Percentiles rank a stretch among this genome's conserved stretches.
Conservation (phyloP, 2,113 vertebrate species). For the Variabilichromis moorii region DNA sequence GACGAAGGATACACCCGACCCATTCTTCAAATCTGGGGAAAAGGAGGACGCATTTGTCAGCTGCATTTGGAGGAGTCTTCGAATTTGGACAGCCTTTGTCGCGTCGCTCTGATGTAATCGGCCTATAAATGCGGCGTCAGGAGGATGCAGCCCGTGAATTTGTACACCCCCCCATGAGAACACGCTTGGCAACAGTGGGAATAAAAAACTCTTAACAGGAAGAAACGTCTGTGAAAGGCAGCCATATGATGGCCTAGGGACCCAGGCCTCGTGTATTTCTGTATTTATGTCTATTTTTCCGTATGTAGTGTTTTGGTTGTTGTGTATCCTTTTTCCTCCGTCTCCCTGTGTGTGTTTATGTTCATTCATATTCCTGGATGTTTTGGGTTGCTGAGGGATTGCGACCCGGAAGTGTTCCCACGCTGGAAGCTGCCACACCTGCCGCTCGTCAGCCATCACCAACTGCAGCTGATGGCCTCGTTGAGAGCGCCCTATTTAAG, state of each 20-base stretch:
- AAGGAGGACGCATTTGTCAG: background rate
- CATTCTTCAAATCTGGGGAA: background rate
- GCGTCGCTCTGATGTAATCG: fast-evolving
- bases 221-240: fast-evolving
- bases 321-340: background rate
- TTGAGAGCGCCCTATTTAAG: background rate
- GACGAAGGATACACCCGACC: fast-evolving
- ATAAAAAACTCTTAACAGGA: background rate
- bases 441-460: fast-evolving
- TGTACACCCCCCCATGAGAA: background rate
- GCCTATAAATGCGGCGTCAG: fast-evolving
- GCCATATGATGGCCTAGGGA: background rate
- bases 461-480: background rate
- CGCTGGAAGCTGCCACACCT: background rate
- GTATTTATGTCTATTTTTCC: background rate
- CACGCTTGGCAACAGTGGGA: background rate
- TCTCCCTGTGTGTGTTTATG: background rate
- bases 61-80: background rate
- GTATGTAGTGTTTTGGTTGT: background rate
- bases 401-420: background rate
- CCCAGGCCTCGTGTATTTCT: fast-evolving
- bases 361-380: background rate
- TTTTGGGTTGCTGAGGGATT: background rate
- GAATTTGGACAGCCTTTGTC: background rate
- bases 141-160: background rate